A percentile compares a stretch with the other conserved stretches of the same genome.
Evolutionary conservation across 2,888 invertebrate species (phyloP).

Genomic region (Drosophila mimetica): DNA sequence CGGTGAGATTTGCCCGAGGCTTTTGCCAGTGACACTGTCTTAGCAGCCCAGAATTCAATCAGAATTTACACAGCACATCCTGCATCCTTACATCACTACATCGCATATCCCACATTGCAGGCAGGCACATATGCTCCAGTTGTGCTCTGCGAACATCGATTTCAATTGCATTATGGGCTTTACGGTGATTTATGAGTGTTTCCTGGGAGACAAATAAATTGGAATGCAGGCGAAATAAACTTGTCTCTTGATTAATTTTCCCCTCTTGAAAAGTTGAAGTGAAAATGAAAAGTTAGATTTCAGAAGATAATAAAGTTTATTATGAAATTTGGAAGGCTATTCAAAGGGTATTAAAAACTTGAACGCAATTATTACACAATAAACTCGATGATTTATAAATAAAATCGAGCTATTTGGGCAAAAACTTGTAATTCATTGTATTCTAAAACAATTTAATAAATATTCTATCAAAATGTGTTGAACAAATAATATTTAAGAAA

Average conservation of each 20-base stretch:
- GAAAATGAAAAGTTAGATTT: neutral
- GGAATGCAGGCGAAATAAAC: conserved; percentile 7
- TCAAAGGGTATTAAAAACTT: too few species aligned
- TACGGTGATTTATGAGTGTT: conserved; percentile 39
- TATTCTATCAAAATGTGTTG: neutral
- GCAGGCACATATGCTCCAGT: conserved; percentile 16
- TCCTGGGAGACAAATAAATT: conserved; percentile 26
- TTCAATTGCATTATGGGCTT: conserved; percentile 44
- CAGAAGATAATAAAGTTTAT: neutral
- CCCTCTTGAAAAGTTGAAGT: neutral
- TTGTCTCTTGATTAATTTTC: conserved; percentile 17
- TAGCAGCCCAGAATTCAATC: conserved; percentile 11
- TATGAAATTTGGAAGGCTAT: neutral
- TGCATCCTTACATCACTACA: neutral
- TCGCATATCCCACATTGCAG: conserved; percentile 1
- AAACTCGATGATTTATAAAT: neutral
- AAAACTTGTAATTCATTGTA: neutral
- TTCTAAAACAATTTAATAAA: neutral
- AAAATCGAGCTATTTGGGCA: neutral
- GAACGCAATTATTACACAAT: neutral
- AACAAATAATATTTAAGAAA: neutral
- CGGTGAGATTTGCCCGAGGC: conserved; percentile 10
- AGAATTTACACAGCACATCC: conserved; percentile 5
- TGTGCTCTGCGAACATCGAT: conserved; percentile 25
- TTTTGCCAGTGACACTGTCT: conserved; percentile 13